Conservation (phyloP, 2,113 vertebrate species). For the Gila orcuttii region DNA sequence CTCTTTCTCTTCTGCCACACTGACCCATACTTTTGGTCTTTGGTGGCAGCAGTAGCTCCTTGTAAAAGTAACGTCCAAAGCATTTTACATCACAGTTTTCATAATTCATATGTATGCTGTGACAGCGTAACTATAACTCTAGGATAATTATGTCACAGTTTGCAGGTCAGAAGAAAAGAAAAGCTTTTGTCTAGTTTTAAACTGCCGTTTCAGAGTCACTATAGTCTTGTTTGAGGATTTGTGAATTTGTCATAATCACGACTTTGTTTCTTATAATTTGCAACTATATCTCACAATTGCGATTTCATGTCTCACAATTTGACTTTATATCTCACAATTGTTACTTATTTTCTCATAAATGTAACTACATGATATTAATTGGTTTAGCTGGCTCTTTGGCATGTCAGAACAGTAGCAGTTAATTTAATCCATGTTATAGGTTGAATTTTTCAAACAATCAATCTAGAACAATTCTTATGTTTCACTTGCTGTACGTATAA, state of each 20-base stretch:
- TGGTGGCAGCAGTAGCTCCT: conserved; percentile 58
- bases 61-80: conserved; percentile 12
- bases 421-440: too few species aligned
- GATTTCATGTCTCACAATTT: background rate
- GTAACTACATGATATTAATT: too few species aligned
- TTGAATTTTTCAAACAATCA: background rate
- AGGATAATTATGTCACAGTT: background rate
- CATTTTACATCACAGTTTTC: background rate
- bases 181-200: conserved; percentile 5
- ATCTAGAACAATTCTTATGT: background rate
- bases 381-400: too few species aligned
- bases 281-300: background rate
- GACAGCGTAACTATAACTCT: conserved; percentile 1
- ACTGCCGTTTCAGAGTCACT: background rate
- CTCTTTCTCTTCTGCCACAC: conserved; percentile 61
- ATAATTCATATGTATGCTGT: background rate
- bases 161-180: conserved; percentile 7
- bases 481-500: background rate
- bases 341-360: background rate
- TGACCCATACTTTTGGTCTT: conserved; percentile 71
- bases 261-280: background rate
- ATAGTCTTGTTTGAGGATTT: background rate
- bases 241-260: background rate
- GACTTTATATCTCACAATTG: background rate
- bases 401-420: too few species aligned